Conservation (phyloP, 2,888 invertebrate species). For the Acanthosepion lycidas region DNA sequence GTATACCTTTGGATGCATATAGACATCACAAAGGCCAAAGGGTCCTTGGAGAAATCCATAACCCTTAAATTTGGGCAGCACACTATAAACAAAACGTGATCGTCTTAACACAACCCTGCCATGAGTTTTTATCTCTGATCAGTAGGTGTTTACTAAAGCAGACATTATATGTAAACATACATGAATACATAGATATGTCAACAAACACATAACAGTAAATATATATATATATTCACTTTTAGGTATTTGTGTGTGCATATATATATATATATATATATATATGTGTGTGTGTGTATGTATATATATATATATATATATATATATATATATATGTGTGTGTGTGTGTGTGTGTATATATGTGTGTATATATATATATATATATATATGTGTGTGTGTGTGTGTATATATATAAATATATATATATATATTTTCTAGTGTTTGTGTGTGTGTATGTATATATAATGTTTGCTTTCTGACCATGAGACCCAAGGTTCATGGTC, state of each 20-base stretch:
- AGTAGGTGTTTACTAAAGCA: conserved; percentile 14
- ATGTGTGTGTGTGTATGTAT: background rate
- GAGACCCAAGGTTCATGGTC: no score
- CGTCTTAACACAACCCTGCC: background rate
- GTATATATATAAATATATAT: no score
- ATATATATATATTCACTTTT: background rate
- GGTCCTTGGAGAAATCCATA: background rate
- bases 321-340: no score
- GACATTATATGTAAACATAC: conserved; percentile 10
- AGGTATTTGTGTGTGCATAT: background rate
- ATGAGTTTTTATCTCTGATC: background rate
- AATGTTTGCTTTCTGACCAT: no score
- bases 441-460: no score
- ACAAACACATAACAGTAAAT: background rate
- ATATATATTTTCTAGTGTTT: no score
- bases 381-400: no score
- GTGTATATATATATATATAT: no score
- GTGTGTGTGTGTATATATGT: no score
- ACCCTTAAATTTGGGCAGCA: background rate
- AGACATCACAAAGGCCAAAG: background rate
- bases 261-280: background rate
- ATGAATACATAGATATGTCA: conserved; percentile 10
- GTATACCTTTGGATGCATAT: background rate
- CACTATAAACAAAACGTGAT: background rate
- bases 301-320: no score